Conservation (phyloP, 1,140 invertebrate genomes). For the Elymnias hypermnestra region DNA sequence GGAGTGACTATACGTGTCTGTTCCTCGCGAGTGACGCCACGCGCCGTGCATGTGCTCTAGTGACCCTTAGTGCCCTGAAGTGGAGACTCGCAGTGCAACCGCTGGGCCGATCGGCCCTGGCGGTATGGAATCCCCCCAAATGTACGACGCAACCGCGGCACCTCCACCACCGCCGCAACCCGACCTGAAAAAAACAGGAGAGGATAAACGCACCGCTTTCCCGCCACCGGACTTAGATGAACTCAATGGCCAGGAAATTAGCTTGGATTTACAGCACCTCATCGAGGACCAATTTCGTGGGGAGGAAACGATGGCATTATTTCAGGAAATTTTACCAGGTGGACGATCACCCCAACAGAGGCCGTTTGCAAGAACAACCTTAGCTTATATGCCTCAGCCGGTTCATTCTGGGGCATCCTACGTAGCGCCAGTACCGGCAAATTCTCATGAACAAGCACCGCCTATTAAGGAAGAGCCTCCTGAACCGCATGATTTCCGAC, state of each 20-base stretch:
- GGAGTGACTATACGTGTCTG: conserved; percentile 44
- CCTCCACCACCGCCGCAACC: conserved; percentile 73
- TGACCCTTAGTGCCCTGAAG: conserved; percentile 66
- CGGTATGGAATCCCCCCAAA: conserved; percentile 83
- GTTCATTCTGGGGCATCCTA: conserved; percentile 89
- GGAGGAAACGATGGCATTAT: conserved; percentile 81
- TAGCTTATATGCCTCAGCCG: conserved; percentile 93
- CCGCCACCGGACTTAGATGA: conserved; percentile 88
- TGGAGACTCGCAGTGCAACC: conserved; percentile 65
- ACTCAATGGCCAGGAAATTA: conserved; percentile 92
- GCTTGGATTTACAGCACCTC: conserved; percentile 90
- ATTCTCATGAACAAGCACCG: conserved; percentile 77
- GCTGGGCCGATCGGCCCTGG: conserved; percentile 66
- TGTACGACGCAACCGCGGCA: conserved; percentile 80
- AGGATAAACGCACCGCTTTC: conserved; percentile 78
- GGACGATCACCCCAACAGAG: conserved; percentile 74
- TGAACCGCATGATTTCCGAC: conserved; percentile 84
- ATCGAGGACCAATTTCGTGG: conserved; percentile 94
- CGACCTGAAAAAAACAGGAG: conserved; percentile 62
- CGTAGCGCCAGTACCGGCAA: conserved; percentile 77
- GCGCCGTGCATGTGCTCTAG: conserved; percentile 59
- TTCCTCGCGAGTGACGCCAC: conserved; percentile 40
- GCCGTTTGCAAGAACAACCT: conserved; percentile 79
- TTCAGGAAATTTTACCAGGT: conserved; percentile 86
- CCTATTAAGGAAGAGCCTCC: conserved; percentile 90